Evolutionary conservation across 2,888 invertebrate genomes (phyloP).

Genomic region (Drosophila hamatofila): DNA sequence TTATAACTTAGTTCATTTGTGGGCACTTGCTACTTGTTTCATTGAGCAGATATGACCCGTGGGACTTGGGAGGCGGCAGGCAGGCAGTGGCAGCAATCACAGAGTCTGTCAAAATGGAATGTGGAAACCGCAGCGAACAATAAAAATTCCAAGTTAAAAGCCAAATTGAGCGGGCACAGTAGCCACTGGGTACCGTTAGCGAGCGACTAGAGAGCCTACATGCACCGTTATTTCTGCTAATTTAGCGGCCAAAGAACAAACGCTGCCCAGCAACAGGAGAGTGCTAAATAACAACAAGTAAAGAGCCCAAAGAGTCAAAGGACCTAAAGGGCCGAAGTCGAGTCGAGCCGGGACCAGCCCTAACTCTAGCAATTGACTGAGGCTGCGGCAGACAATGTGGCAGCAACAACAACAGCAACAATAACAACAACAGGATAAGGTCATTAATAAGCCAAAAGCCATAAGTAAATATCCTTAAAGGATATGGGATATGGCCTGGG

Average conservation of each 20-base stretch:
- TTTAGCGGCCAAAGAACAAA: slow-evolving; percentile 73
- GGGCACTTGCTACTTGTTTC: slow-evolving; percentile 21
- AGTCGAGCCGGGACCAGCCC: neutral
- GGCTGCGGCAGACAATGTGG: slow-evolving; percentile 63
- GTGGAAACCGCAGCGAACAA: slow-evolving; percentile 51
- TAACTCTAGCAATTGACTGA: slow-evolving; percentile 40
- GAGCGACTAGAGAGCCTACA: slow-evolving; percentile 28
- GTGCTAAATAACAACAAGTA: slow-evolving; percentile 68
- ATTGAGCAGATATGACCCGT: slow-evolving; percentile 58
- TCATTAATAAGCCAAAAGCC: slow-evolving; percentile 77
- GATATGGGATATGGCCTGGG: slow-evolving; percentile 48
- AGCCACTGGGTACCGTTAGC: slow-evolving; percentile 75
- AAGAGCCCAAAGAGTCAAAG: slow-evolving; percentile 40
- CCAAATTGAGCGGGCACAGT: slow-evolving; percentile 53
- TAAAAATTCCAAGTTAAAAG: slow-evolving; percentile 72
- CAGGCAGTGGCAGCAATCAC: slow-evolving; percentile 24
- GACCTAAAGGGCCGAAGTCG: slow-evolving; percentile 4
- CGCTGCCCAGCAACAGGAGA: slow-evolving; percentile 54
- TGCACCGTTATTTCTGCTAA: slow-evolving; percentile 75
- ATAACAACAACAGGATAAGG: slow-evolving; percentile 23
- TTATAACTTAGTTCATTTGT: neutral
- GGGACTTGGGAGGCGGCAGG: slow-evolving; percentile 40
- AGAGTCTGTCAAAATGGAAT: slow-evolving; percentile 17
- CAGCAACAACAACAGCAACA: slow-evolving; percentile 20
- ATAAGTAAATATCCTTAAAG: slow-evolving; percentile 80